phyloP scores from a whole-genome alignment of 2,113 vertebrate genomes.

The Pelodiscus sinensis region DNA sequence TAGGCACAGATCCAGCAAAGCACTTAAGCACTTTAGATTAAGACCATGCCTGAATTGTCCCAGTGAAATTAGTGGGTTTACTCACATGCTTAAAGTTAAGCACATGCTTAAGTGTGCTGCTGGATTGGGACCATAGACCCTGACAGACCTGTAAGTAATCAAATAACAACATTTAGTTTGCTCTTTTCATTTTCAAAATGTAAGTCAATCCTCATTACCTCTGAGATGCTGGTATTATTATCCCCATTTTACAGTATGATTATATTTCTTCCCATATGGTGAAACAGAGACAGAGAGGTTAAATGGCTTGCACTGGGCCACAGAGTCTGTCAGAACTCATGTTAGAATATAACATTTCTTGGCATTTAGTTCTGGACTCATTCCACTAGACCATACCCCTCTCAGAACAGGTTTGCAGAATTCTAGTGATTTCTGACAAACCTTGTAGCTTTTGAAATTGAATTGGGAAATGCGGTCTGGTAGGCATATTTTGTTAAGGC shows the following conservation, averaged over 20 bases:
- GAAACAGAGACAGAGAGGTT: background rate
- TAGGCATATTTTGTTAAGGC: background rate
- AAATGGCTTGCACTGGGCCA: background rate
- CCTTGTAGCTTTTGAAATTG: background rate
- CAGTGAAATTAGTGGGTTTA: background rate
- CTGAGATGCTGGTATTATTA: background rate
- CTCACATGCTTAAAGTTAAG: background rate
- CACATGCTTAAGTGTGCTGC: background rate
- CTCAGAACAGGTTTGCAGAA: constrained; percentile 17
- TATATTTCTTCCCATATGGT: background rate
- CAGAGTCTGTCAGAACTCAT: constrained; percentile 7
- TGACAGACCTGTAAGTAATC: background rate
- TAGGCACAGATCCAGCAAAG: background rate
- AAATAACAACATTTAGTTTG: background rate
- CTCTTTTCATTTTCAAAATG: background rate
- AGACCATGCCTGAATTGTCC: background rate
- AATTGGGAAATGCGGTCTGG: constrained; percentile 13
- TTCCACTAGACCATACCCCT: constrained; percentile 9
- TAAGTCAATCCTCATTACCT: background rate
- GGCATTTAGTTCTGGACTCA: constrained; percentile 7
- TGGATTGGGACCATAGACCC: background rate
- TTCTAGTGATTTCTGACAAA: constrained; percentile 34
- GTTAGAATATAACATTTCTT: constrained; percentile 11
- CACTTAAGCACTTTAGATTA: background rate
- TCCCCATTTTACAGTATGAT: constrained; percentile 21